Evolutionary conservation across 2,113 vertebrate genomes (phyloP).

Genomic region (Dromaius novaehollandiae): DNA sequence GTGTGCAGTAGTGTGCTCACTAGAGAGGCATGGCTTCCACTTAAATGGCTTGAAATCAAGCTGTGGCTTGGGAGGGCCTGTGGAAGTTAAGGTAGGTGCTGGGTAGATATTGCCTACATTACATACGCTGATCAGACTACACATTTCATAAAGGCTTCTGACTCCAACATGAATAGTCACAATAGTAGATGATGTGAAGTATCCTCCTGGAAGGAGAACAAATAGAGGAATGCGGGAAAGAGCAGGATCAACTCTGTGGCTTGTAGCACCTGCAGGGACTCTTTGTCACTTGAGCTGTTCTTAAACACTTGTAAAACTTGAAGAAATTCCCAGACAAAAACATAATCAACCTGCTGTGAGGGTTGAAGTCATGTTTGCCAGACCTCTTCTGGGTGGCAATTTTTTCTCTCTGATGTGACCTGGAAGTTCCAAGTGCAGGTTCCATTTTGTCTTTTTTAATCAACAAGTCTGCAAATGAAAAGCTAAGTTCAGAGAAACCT

Average conservation of each 20-base stretch:
- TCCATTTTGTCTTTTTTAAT: not conserved
- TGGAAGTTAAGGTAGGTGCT: conserved; percentile 42
- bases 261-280: not conserved
- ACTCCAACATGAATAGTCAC: not conserved
- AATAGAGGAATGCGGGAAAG: not conserved
- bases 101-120: not conserved
- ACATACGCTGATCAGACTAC: not conserved
- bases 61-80: not conserved
- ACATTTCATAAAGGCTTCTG: not conserved
- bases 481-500: not conserved
- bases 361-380: not conserved
- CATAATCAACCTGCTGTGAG: not conserved
- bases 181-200: not conserved
- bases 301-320: not conserved
- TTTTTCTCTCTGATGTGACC: not conserved
- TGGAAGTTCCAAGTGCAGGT: not conserved
- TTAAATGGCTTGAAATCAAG: not conserved
- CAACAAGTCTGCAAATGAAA: not conserved
- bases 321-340: conserved; percentile 53
- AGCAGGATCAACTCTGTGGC: not conserved
- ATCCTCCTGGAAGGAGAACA: not conserved
- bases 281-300: not conserved
- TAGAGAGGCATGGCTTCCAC: not conserved
- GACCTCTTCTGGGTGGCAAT: not conserved
- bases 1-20: not conserved